These are phyloP conservation scores for Hydropotes inermis DNA, from an alignment of 2,113 vertebrate genomes.

Conservation along the genomic window DNA sequence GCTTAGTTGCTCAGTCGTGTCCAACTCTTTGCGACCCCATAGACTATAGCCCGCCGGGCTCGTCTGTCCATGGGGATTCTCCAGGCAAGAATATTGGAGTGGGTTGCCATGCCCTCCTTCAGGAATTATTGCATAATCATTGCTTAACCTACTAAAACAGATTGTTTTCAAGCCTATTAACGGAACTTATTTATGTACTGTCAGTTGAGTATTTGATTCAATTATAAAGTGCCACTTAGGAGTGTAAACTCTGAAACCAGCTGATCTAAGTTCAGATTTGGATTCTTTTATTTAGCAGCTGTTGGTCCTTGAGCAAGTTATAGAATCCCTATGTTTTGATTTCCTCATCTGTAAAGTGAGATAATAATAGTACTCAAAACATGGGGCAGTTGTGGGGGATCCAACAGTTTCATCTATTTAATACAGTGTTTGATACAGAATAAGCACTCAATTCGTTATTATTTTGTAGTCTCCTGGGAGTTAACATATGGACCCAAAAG, in stretches of 20 bases:
- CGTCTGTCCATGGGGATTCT: background rate
- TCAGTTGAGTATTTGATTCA: background rate
- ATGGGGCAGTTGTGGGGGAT: background rate
- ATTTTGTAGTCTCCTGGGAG: background rate
- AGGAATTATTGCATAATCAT: background rate
- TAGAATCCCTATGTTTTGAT: background rate
- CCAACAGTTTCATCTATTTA: background rate
- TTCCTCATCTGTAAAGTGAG: background rate
- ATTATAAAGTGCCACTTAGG: background rate
- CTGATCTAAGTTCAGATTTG: background rate
- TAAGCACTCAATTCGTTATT: background rate
- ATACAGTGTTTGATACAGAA: background rate
- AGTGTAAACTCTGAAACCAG: background rate
- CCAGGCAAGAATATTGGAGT: background rate
- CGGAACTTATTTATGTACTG: background rate
- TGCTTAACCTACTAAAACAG: background rate
- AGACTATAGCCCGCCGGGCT: fast-evolving
- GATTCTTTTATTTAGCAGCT: background rate
- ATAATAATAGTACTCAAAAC: background rate
- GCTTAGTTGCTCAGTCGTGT: background rate
- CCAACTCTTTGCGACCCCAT: background rate
- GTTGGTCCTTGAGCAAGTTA: background rate
- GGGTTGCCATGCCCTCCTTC: background rate
- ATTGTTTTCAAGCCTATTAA: background rate
- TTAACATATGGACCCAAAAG: background rate